phyloP scores from a whole-genome alignment of 2,113 vertebrate species.

The Mus spicilegus region DNA sequence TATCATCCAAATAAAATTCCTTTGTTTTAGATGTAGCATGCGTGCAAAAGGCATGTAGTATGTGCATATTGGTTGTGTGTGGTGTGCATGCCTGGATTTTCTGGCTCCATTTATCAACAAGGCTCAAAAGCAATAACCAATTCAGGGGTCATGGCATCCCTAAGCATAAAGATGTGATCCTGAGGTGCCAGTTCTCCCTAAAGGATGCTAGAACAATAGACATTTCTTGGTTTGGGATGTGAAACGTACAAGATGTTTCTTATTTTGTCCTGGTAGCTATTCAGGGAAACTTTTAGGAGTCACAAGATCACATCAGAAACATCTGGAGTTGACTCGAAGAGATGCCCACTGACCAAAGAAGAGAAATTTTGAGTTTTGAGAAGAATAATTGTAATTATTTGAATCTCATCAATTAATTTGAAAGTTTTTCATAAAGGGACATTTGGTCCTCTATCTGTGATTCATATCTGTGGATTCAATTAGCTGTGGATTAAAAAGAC shows the following conservation, averaged over 20 bases:
- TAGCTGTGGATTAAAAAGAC: not conserved
- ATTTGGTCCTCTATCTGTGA: not conserved
- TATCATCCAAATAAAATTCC: not conserved
- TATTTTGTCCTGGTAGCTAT: not conserved
- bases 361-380: not conserved
- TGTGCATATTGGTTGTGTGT: accelerated
- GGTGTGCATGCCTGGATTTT: not conserved
- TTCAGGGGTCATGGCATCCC: not conserved
- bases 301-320: not conserved
- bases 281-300: not conserved
- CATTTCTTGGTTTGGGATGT: not conserved
- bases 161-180: not conserved
- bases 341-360: not conserved
- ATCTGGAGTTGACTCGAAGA: not conserved
- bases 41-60: not conserved
- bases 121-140: not conserved
- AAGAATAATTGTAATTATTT: conserved; percentile 30
- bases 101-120: not conserved
- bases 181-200: not conserved
- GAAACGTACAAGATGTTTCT: not conserved
- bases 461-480: not conserved
- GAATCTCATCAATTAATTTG: not conserved
- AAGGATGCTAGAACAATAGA: not conserved
- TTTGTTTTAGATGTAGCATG: not conserved
- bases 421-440: conserved; percentile 22